Conservation (phyloP, 2,113 vertebrate genomes). For the Chunga burmeisteri region DNA sequence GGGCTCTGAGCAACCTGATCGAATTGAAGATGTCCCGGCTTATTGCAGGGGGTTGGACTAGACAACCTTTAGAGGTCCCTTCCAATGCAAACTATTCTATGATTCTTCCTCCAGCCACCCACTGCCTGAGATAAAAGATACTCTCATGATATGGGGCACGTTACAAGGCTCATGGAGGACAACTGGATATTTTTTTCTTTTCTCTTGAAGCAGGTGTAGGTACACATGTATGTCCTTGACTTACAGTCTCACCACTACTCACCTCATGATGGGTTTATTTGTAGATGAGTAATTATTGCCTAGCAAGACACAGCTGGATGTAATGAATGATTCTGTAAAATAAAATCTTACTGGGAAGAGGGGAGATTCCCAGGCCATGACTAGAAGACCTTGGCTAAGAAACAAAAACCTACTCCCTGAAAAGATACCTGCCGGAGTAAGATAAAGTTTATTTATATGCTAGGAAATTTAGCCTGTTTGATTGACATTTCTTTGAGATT, state of each 20-base stretch:
- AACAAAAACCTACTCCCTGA: not conserved
- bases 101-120: not conserved
- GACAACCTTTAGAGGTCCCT: not conserved
- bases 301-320: not conserved
- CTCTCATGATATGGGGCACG: accelerated
- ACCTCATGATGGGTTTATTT: not conserved
- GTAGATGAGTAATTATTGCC: not conserved
- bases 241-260: not conserved
- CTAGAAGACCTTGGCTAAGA: not conserved
- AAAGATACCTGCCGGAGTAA: not conserved
- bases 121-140: not conserved
- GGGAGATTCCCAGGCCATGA: not conserved
- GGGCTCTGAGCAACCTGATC: not conserved
- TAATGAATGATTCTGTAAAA: not conserved
- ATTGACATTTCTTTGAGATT: not conserved
- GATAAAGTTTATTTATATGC: not conserved
- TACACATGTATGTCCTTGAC: not conserved
- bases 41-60: not conserved
- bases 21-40: not conserved
- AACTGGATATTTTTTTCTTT: not conserved
- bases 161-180: not conserved
- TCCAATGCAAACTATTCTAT: not conserved
- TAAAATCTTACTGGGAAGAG: not conserved
- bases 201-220: not conserved
- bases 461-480: not conserved